Percentiles rank a stretch among this genome's conserved stretches.
phyloP scores from a whole-genome alignment of 2,888 invertebrate genomes.

The Pseudococcus viburni region DNA sequence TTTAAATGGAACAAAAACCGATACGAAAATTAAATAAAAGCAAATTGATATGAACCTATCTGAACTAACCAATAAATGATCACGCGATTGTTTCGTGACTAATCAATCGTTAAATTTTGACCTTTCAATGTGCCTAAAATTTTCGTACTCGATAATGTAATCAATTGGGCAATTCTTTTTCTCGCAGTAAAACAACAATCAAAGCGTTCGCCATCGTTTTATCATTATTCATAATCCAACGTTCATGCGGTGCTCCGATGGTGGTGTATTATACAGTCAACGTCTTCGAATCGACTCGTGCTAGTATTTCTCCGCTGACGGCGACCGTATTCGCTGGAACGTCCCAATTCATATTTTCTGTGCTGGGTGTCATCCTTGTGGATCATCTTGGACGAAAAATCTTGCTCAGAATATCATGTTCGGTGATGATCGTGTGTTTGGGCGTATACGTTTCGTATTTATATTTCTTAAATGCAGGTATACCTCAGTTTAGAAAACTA shows the following conservation, averaged over 20 bases:
- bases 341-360: conserved; percentile 70
- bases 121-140: neutral
- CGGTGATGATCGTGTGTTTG: conserved; percentile 70
- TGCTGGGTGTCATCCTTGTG: conserved; percentile 69
- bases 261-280: conserved; percentile 70
- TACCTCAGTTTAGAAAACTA: neutral
- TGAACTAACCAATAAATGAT: too few relatives aligned
- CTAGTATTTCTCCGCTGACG: conserved; percentile 68
- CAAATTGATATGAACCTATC: too few relatives aligned
- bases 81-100: conserved; percentile 21
- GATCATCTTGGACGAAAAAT: conserved; percentile 71
- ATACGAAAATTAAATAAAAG: neutral
- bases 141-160: neutral
- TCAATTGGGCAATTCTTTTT: conserved; percentile 35
- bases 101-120: neutral
- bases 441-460: conserved; percentile 70
- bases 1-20: neutral
- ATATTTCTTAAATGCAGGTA: conserved; percentile 68
- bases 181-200: conserved; percentile 69
- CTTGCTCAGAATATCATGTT: conserved; percentile 72
- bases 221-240: conserved; percentile 72
- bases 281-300: conserved; percentile 70
- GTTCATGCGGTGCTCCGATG: conserved; percentile 70
- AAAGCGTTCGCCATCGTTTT: conserved; percentile 69
- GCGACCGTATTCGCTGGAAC: conserved; percentile 72